phyloP scores from a whole-genome alignment of 2,797 vertebrate genomes.

The Poeciliopsis paucimaculata region DNA sequence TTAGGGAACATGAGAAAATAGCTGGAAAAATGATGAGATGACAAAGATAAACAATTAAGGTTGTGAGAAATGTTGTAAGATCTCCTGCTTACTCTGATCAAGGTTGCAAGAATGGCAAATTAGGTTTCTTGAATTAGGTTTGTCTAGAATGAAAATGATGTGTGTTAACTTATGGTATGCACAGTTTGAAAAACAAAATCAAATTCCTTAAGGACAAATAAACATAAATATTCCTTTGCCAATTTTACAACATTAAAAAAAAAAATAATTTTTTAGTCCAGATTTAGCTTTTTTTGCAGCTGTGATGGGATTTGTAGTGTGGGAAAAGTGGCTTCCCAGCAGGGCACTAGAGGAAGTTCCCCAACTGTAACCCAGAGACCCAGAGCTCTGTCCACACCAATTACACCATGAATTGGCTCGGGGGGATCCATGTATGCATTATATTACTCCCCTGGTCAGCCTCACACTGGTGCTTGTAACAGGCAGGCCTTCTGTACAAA shows the following conservation, averaged over 20 bases:
- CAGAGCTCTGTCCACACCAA: slow-evolving; percentile 78
- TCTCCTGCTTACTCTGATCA: slow-evolving; percentile 2
- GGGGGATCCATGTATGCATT: slow-evolving; percentile 76
- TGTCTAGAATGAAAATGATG: background rate
- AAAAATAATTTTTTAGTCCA: no score
- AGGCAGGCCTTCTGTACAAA: slow-evolving; percentile 71
- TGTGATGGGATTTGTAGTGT: slow-evolving; percentile 28
- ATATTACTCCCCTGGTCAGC: slow-evolving; percentile 75
- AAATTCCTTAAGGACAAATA: no score
- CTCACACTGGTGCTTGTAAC: slow-evolving; percentile 62
- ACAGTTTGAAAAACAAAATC: background rate
- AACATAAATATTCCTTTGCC: background rate
- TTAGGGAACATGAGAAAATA: background rate
- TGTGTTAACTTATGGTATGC: background rate
- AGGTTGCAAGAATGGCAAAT: background rate
- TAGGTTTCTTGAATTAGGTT: background rate
- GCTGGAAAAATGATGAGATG: background rate
- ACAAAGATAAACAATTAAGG: slow-evolving; percentile 25
- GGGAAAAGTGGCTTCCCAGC: slow-evolving; percentile 62
- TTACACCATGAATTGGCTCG: slow-evolving; percentile 79
- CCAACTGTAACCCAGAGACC: slow-evolving; percentile 74
- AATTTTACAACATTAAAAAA: background rate
- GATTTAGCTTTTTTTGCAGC: slow-evolving; percentile 26
- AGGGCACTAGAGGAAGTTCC: slow-evolving; percentile 70
- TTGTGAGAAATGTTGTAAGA: slow-evolving; percentile 18